phyloP scores from a whole-genome alignment of 1,140 invertebrate species.

The Proctacanthus coquilletti region DNA sequence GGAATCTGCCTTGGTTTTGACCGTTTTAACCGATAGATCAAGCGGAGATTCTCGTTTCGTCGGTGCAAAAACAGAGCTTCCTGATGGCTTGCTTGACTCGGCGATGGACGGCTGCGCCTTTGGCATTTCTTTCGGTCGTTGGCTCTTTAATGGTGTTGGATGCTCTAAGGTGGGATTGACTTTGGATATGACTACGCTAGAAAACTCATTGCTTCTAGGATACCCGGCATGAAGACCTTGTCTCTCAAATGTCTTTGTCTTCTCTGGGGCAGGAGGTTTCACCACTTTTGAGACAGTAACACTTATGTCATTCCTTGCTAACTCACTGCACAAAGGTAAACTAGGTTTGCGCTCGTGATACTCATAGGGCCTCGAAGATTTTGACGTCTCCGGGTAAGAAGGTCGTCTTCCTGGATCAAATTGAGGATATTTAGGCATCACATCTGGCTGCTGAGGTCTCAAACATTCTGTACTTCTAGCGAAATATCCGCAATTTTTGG shows the following conservation, averaged over 20 bases:
- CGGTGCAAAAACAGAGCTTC: no score
- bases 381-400: no score
- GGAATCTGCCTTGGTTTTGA: slow-evolving; percentile 69
- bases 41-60: slow-evolving; percentile 69
- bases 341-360: neutral
- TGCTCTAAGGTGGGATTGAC: no score
- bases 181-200: neutral
- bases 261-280: neutral
- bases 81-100: neutral
- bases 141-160: neutral
- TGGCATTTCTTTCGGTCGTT: neutral
- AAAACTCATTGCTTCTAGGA: no score
- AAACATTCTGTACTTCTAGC: neutral
- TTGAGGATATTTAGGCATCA: neutral
- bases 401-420: no score
- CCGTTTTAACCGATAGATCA: slow-evolving; percentile 71
- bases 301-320: neutral
- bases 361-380: no score
- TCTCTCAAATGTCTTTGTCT: neutral
- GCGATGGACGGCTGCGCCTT: slow-evolving; percentile 1
- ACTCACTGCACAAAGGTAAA: neutral
- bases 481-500: neutral
- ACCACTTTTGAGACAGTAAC: neutral
- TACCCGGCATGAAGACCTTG: neutral
- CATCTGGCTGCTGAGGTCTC: neutral